A percentile compares a stretch with the other conserved stretches of the same genome.
Conservation (phyloP, 2,888 invertebrate genomes). For the Eucera pruinosa region DNA sequence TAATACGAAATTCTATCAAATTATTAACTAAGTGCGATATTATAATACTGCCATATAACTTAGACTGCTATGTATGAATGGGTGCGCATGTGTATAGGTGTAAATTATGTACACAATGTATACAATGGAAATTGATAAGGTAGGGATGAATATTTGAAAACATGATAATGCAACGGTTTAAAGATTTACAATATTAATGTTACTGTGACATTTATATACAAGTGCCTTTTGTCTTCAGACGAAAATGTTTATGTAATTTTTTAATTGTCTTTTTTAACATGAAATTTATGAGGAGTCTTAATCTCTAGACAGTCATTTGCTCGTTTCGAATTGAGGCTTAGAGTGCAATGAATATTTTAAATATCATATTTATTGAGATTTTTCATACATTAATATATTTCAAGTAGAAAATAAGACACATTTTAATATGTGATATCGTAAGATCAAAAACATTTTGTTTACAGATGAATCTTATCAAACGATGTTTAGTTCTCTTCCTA, state of each 20-base stretch:
- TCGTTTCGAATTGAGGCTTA: background rate
- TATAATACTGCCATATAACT: constrained; percentile 80
- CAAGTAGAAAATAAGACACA: constrained; percentile 37
- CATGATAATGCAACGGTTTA: constrained; percentile 27
- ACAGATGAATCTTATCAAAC: constrained; percentile 19
- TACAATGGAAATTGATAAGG: constrained; percentile 39
- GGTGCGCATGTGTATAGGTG: constrained; percentile 34
- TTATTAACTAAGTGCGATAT: constrained; percentile 64
- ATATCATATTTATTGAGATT: constrained; percentile 28
- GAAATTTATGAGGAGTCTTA: constrained; percentile 35
- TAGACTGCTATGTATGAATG: constrained; percentile 69
- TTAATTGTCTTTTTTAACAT: constrained; percentile 38
- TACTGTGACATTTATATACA: constrained; percentile 52
- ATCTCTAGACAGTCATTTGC: constrained; percentile 8
- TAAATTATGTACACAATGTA: constrained; percentile 49
- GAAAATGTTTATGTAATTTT: constrained; percentile 45
- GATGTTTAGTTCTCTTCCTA: constrained; percentile 32
- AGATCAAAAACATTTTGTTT: constrained; percentile 22
- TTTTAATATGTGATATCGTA: constrained; percentile 48
- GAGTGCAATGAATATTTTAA: constrained; percentile 15
- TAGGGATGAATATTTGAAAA: constrained; percentile 21
- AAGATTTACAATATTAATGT: constrained; percentile 40
- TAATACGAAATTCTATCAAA: constrained; percentile 55
- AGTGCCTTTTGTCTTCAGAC: constrained; percentile 67
- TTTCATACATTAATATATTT: constrained; percentile 25